Percentiles rank a stretch among this genome's conserved stretches.
Conservation (phyloP, 2,113 vertebrate genomes). For the Ciconia maguari region DNA sequence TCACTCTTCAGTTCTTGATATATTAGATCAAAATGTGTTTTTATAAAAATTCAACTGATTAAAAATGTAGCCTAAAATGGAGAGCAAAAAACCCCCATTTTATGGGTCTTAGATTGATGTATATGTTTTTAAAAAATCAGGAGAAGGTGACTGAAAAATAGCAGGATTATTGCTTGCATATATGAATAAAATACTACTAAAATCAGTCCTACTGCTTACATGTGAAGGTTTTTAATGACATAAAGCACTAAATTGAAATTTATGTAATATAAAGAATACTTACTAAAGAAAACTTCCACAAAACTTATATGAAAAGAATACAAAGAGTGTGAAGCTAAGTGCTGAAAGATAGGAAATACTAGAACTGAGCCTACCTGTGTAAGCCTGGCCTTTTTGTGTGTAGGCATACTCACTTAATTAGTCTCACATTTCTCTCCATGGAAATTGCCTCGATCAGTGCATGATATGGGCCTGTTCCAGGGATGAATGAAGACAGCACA, state of each 20-base stretch:
- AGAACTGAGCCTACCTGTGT: neutral
- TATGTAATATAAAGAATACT: neutral
- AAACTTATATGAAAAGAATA: neutral
- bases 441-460: neutral
- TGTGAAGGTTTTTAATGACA: neutral
- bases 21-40: neutral
- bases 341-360: neutral
- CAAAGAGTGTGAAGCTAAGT: neutral
- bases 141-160: neutral
- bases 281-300: neutral
- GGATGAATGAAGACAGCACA: neutral
- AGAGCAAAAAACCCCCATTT: neutral
- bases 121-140: neutral
- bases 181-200: neutral
- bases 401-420: neutral
- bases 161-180: neutral
- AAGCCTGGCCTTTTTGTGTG: neutral
- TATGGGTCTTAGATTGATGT: neutral
- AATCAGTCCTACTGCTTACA: neutral
- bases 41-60: neutral
- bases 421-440: neutral
- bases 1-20: neutral
- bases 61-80: neutral
- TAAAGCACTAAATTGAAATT: neutral
- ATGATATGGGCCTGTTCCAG: neutral